Evolutionary conservation across 1,140 invertebrate genomes (phyloP).

Genomic region (Zaprionus vittiger): DNA sequence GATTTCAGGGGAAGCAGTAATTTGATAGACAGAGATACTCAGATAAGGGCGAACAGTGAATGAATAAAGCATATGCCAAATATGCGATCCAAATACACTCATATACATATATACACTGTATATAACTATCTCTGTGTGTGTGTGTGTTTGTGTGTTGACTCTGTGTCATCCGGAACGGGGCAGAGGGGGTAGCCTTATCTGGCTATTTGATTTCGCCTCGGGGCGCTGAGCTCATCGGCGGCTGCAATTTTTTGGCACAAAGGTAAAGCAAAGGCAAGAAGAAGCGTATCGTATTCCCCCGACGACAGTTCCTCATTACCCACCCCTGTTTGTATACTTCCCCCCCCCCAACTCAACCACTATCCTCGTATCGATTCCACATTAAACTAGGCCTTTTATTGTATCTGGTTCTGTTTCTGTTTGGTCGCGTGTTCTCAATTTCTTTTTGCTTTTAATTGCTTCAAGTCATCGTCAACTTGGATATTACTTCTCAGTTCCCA

Average conservation of each 20-base stretch:
- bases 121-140: background rate
- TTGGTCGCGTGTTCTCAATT: slow-evolving; percentile 68
- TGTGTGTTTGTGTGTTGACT: background rate
- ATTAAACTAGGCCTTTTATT: slow-evolving; percentile 40
- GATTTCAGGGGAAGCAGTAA: slow-evolving; percentile 57
- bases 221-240: slow-evolving; percentile 60
- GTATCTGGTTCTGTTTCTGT: background rate
- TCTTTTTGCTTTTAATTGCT: slow-evolving; percentile 65
- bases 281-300: slow-evolving; percentile 53
- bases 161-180: slow-evolving; percentile 4
- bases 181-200: slow-evolving; percentile 51
- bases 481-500: slow-evolving; percentile 41
- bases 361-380: slow-evolving; percentile 58
- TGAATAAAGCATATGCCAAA: slow-evolving; percentile 52
- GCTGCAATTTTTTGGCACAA: slow-evolving; percentile 51
- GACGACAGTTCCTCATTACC: slow-evolving; percentile 12
- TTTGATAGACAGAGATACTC: slow-evolving; percentile 68
- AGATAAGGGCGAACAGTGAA: slow-evolving; percentile 54
- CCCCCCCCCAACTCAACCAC: too few species aligned
- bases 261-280: slow-evolving; percentile 33
- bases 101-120: background rate
- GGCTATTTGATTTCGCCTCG: slow-evolving; percentile 64
- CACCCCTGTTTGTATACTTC: slow-evolving; percentile 11
- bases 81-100: slow-evolving; percentile 17
- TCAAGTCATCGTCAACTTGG: slow-evolving; percentile 32